These are phyloP conservation scores for Lepidostoma basale DNA, from an alignment of 1,140 invertebrate genomes.

Conservation along the genomic window DNA sequence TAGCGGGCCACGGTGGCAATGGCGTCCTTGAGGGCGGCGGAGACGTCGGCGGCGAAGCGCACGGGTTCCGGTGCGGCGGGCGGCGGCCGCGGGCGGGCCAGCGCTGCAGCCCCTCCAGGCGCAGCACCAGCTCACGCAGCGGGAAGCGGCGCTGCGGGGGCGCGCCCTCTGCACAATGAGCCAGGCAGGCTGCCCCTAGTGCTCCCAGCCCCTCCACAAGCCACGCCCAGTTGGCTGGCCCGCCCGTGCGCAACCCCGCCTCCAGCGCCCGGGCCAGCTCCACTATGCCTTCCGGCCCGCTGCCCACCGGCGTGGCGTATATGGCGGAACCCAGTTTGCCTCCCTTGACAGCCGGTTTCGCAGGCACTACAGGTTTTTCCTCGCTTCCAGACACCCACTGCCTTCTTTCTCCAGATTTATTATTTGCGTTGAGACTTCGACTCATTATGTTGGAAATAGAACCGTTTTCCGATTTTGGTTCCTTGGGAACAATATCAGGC, in stretches of 20 bases:
- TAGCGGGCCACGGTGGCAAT: conserved; percentile 26
- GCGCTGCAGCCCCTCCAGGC: conserved; percentile 80
- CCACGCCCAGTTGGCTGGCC: conserved; percentile 73
- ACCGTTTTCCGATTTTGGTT: conserved; percentile 48
- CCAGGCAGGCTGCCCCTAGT: conserved; percentile 77
- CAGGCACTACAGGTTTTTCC: conserved; percentile 75
- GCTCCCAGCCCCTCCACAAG: conserved; percentile 82
- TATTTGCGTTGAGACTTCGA: conserved; percentile 55
- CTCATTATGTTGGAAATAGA: conserved; percentile 47
- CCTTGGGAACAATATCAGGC: conserved; percentile 27
- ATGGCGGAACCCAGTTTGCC: conserved; percentile 58
- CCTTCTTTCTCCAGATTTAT: conserved; percentile 56
- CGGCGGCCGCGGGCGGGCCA: conserved; percentile 48
- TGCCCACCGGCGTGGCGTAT: conserved; percentile 63
- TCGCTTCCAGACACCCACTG: conserved; percentile 63
- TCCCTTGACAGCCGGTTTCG: conserved; percentile 67
- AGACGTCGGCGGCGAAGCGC: conserved; percentile 27
- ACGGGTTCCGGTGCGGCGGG: conserved; percentile 47
- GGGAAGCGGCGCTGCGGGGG: conserved; percentile 88
- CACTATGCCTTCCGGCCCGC: conserved; percentile 67
- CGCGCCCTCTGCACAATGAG: conserved; percentile 71
- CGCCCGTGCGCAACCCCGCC: conserved; percentile 67
- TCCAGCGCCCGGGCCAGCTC: conserved; percentile 74
- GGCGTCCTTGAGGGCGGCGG: conserved; percentile 36
- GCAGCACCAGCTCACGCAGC: conserved; percentile 81